Base-by-base conservation (phyloP, 2,113 vertebrate species). In the Bos javanicus region DNA sequence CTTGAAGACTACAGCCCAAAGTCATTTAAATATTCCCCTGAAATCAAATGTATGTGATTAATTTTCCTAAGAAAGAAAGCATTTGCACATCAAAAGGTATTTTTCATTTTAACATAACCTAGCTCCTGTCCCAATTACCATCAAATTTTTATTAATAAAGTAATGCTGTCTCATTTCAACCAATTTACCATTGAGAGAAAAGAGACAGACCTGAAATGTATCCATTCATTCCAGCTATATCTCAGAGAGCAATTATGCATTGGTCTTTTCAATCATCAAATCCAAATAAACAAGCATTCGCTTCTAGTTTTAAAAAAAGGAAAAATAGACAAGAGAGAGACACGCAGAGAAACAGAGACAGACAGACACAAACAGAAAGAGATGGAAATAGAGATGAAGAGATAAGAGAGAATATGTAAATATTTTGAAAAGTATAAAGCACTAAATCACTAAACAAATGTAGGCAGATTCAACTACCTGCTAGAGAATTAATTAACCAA, bases 41-140 rank as follows among this genome's bases (percentile, higher is more conserved):
- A 91, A 97, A 96, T 89, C 74, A 67, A 88, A 91, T 52, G 59
- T 30, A 83, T 87, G 62, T 94, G 78, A 93, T 97, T 96, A 97
- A 93, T 92, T 94, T 95, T 95, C 62, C 56, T 56, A 81, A 96
- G 93, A 67, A 96, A 93, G 59, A 84, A 95, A 85, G 19, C 13
- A 98, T 96, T 98, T 96, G 15, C 96, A 98, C 97, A 96, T 96
- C 92, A 97, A 98, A 97, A 95, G 67, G 11, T 67, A 57, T 54
- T 97, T 95, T 97, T 97, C 87, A 97, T 90, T 97, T 97, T 93
- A 94, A 91, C 43, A 67, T 84, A 92, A 60, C 82, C 67, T 89
- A 90, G 33, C 67, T 95, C 50, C 81, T 94, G 76, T 86, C 87
- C 85, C 21, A 97, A 96, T 96, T 98, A 97, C 94, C 52, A 97